Percentiles rank a stretch among this genome's conserved stretches.
Conservation (phyloP, 2,888 invertebrate genomes). For the Drosophila yooni region DNA sequence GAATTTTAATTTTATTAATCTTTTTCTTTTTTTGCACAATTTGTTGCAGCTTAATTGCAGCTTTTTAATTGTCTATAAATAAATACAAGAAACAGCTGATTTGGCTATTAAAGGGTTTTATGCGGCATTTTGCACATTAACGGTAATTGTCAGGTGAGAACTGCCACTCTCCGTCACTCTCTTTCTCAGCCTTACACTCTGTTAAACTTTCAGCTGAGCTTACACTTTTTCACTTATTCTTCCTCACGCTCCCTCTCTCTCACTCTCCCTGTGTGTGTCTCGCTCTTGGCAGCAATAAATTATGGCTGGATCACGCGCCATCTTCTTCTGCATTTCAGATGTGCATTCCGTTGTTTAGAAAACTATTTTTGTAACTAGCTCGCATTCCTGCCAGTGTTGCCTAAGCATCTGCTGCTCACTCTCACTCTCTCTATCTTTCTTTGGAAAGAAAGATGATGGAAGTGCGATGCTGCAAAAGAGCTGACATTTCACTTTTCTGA, state of each 20-base stretch:
- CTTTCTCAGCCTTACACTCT: background rate
- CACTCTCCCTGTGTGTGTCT: background rate
- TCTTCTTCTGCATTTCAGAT: constrained; percentile 41
- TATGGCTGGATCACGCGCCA: constrained; percentile 70
- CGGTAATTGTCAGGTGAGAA: constrained; percentile 17
- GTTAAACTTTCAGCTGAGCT: constrained; percentile 5
- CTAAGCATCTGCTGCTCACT: constrained; percentile 9
- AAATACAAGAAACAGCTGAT: background rate
- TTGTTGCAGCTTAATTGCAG: background rate
- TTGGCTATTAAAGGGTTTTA: constrained; percentile 9
- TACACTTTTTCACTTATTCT: constrained; percentile 19
- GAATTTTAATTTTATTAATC: background rate
- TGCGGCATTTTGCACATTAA: constrained; percentile 21
- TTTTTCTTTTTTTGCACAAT: too few species aligned
- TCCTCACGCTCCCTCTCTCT: background rate
- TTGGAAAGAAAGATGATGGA: constrained; percentile 52
- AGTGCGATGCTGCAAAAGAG: constrained; percentile 51
- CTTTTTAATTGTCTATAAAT: background rate
- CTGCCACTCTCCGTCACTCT: background rate
- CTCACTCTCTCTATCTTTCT: background rate
- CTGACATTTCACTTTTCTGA: constrained; percentile 72
- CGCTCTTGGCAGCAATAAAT: constrained; percentile 41
- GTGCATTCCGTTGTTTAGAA: constrained; percentile 60
- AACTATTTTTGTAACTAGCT: constrained; percentile 66
- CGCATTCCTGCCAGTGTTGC: constrained; percentile 59